Evolutionary conservation across 2,113 vertebrate genomes (phyloP).

Genomic region (Ophthalmolycus amberensis): DNA sequence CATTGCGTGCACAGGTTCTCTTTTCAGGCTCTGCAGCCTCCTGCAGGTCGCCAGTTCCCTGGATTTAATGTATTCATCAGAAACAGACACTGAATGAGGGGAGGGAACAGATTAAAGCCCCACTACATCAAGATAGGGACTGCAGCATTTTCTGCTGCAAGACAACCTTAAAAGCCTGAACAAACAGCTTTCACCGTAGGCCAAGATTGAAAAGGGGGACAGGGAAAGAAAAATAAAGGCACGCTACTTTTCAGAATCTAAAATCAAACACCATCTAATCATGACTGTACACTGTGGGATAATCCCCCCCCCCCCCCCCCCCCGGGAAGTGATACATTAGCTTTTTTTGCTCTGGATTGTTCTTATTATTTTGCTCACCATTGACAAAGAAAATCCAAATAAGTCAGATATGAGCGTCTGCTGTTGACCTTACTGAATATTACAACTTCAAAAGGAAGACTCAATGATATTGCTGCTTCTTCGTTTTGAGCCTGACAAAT

Average conservation of each 20-base stretch:
- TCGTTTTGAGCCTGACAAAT: constrained; percentile 49
- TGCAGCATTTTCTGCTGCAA: constrained; percentile 71
- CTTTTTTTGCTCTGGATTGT: constrained; percentile 16
- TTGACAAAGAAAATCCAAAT: constrained; percentile 21
- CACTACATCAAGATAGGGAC: constrained; percentile 67
- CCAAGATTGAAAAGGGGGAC: constrained; percentile 33
- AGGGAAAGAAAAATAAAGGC: constrained; percentile 20
- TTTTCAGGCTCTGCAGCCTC: constrained; percentile 55
- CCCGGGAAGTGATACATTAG: constrained; percentile 1
- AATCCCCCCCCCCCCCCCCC: neutral
- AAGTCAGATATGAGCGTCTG: constrained; percentile 27
- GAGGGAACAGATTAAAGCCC: constrained; percentile 61
- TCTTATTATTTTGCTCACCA: constrained; percentile 1
- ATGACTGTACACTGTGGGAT: constrained; percentile 38
- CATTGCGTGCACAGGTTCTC: constrained; percentile 18
- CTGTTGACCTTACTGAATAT: constrained; percentile 48
- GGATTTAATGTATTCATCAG: constrained; percentile 72
- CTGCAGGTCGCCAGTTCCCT: constrained; percentile 51
- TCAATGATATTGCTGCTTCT: constrained; percentile 76
- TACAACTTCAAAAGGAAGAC: constrained; percentile 74
- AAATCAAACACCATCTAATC: constrained; percentile 43
- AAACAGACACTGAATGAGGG: constrained; percentile 59
- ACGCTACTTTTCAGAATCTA: constrained; percentile 45
- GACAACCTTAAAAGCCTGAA: constrained; percentile 58
- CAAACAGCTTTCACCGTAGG: constrained; percentile 40